Conservation (phyloP, 2,113 vertebrate genomes). For the Ochotona curzoniae region DNA sequence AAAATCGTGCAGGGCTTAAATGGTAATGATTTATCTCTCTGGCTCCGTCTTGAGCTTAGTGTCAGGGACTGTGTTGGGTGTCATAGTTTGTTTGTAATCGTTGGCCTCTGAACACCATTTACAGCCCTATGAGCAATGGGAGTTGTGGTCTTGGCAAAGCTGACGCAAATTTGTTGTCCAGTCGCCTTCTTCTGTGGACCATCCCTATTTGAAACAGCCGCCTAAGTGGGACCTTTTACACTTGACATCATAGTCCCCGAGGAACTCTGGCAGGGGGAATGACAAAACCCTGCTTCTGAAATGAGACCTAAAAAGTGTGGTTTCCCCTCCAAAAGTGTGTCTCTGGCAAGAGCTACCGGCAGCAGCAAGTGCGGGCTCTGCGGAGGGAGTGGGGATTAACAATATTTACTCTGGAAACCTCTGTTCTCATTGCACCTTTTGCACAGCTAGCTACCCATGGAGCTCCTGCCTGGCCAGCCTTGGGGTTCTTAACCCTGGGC, state of each 20-base stretch:
- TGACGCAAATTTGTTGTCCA: conserved; percentile 17
- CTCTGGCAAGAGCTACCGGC: conserved; percentile 17
- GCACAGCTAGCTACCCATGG: neutral
- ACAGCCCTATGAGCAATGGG: neutral
- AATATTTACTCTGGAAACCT: conserved; percentile 62
- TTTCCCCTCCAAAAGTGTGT: neutral
- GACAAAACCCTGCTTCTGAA: neutral
- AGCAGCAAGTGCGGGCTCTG: neutral
- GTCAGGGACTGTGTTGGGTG: conserved; percentile 34
- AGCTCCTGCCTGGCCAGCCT: too few species aligned
- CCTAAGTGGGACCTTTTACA: conserved; percentile 49
- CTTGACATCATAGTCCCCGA: conserved; percentile 10
- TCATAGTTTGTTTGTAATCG: conserved; percentile 28
- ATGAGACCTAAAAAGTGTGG: conserved; percentile 33
- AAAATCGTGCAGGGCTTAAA: conserved; percentile 71
- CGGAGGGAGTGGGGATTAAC: conserved; percentile 34
- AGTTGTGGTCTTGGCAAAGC: neutral
- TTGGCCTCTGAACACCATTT: conserved; percentile 64
- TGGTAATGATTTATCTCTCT: conserved; percentile 77
- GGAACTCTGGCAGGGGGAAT: neutral
- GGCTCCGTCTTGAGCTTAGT: conserved; percentile 49
- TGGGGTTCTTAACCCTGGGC: neutral
- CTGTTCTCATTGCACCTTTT: neutral
- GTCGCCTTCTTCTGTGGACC: neutral
- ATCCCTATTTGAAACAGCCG: neutral